A percentile compares a stretch with the other conserved stretches of the same genome.
Conservation (phyloP, 2,113 vertebrate species). For the Catharus bicknelli region DNA sequence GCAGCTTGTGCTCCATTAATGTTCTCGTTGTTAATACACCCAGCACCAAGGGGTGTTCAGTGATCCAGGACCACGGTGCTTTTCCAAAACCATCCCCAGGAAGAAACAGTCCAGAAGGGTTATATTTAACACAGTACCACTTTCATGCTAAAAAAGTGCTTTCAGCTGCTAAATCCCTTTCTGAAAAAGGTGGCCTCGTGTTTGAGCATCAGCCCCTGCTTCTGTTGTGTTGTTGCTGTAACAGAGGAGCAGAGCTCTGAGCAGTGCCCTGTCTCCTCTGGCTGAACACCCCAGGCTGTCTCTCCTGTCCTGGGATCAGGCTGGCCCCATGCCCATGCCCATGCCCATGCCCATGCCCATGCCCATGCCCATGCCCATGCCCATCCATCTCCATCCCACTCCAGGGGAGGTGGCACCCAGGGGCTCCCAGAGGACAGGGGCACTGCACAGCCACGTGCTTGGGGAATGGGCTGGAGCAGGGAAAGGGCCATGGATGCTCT, state of each 20-base stretch:
- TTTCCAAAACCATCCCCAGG: not conserved
- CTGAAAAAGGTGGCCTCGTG: not conserved
- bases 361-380: too few relatives aligned
- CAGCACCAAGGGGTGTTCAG: not conserved
- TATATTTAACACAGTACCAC: not conserved
- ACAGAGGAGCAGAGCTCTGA: slow-evolving; percentile 39
- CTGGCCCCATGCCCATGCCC: slow-evolving; percentile 38
- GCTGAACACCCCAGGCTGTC: slow-evolving; percentile 52
- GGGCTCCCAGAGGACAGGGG: slow-evolving; percentile 69
- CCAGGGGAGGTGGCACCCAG: slow-evolving; percentile 14
- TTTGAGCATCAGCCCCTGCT: not conserved
- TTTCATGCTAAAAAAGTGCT: slow-evolving; percentile 21
- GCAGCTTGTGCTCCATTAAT: not conserved
- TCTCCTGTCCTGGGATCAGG: slow-evolving; percentile 70
- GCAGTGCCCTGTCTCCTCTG: slow-evolving; percentile 28
- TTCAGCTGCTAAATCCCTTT: slow-evolving; percentile 50
- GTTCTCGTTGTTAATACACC: not conserved
- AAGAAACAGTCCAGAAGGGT: not conserved
- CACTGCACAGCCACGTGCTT: slow-evolving; percentile 59
- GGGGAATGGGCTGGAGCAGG: slow-evolving; percentile 19
- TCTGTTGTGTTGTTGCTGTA: slow-evolving; percentile 23
- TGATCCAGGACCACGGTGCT: not conserved
- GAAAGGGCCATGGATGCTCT: not conserved
- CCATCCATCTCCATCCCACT: not conserved
- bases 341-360: slow-evolving; percentile 59